Evolutionary conservation across 1,140 invertebrate species (phyloP).

Genomic region (Pseudoatta argentina): DNA sequence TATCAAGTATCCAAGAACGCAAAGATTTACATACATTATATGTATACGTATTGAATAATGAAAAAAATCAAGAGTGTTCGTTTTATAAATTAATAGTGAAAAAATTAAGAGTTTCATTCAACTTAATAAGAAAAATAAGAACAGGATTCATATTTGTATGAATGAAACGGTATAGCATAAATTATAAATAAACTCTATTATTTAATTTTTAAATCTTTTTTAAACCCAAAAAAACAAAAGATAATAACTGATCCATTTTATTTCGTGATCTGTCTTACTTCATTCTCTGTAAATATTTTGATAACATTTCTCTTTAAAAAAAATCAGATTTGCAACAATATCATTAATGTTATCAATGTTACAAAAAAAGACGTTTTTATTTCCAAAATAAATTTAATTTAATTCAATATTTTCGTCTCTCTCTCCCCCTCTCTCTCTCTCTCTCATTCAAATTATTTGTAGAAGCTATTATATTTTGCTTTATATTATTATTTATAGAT

Average conservation of each 20-base stretch:
- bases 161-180: background rate
- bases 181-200: background rate
- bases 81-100: too few relatives aligned
- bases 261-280: background rate
- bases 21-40: too few relatives aligned
- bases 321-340: background rate
- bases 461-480: background rate
- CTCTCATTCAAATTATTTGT: background rate
- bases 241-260: background rate
- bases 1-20: too few relatives aligned
- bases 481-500: background rate
- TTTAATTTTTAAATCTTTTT: background rate
- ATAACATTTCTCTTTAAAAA: background rate
- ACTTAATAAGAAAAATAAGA: background rate
- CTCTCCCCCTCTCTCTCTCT: background rate
- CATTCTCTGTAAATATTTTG: background rate
- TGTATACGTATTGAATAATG: too few relatives aligned
- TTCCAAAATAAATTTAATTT: constrained; percentile 17
- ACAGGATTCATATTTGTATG: background rate
- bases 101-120: too few relatives aligned
- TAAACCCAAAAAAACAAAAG: background rate
- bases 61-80: too few relatives aligned
- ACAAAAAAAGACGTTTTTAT: background rate
- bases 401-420: background rate
- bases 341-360: background rate